phyloP scores from a whole-genome alignment of 2,113 vertebrate species.

The Calonectris borealis region DNA sequence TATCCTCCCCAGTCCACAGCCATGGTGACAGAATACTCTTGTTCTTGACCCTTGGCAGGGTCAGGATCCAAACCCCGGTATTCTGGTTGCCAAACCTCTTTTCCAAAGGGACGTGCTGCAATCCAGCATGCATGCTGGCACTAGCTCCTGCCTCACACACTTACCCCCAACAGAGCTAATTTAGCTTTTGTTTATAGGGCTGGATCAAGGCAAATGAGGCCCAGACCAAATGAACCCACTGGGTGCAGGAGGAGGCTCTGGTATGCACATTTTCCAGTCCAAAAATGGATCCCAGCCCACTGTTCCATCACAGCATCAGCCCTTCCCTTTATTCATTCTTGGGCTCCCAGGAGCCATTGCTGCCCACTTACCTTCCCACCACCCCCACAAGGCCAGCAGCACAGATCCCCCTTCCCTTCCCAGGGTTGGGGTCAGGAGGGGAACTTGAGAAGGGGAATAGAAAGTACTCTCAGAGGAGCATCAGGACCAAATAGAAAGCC shows the following conservation, averaged over 20 bases:
- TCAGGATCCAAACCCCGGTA: not conserved
- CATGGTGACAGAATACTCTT: not conserved
- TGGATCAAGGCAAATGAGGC: not conserved
- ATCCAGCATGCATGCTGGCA: not conserved
- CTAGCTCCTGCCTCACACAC: not conserved
- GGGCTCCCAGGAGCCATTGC: not conserved
- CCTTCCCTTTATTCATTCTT: not conserved
- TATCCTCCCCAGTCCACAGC: not conserved
- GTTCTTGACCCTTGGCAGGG: not conserved
- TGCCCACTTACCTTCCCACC: not conserved
- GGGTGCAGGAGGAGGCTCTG: not conserved
- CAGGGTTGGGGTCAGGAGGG: not conserved
- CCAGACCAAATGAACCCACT: not conserved
- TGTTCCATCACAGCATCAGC: not conserved
- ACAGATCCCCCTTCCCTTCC: not conserved
- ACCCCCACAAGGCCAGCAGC: not conserved
- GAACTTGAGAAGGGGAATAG: not conserved
- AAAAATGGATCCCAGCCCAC: not conserved
- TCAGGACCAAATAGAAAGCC: not conserved
- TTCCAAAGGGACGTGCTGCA: not conserved
- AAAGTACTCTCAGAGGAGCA: not conserved
- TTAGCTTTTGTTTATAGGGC: not conserved
- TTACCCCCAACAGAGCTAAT: not conserved
- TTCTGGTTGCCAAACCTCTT: not conserved
- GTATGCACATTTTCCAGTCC: not conserved